phyloP scores from a whole-genome alignment of 2,113 vertebrate genomes.

The Mellivora capensis region DNA sequence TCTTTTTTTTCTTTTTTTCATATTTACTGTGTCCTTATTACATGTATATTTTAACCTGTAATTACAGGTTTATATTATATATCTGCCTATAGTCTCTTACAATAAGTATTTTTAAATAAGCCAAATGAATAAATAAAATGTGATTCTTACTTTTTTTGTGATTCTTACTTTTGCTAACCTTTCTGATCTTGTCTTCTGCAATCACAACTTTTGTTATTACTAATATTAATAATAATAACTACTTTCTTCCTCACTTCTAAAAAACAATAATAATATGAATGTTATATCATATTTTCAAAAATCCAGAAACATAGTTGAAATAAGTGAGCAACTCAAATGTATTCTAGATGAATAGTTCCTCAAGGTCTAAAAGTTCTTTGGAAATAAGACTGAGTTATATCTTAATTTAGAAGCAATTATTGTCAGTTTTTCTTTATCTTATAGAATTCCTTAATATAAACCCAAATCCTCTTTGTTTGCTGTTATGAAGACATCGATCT shows the following conservation, averaged over 20 bases:
- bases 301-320: not conserved
- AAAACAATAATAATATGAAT: not conserved
- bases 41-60: constrained; percentile 5
- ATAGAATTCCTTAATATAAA: not conserved
- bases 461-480: not conserved
- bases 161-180: not conserved
- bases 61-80: constrained; percentile 29
- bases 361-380: constrained; percentile 1
- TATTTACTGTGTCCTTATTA: not conserved
- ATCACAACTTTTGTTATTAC: not conserved
- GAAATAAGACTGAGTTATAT: not conserved
- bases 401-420: not conserved
- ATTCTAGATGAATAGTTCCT: not conserved
- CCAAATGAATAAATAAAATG: constrained; percentile 40
- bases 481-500: not conserved
- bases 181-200: not conserved
- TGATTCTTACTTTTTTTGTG: not conserved
- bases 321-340: not conserved
- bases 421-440: not conserved
- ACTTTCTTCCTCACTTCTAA: not conserved
- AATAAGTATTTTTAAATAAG: not conserved
- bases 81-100: not conserved
- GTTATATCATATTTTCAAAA: constrained; percentile 27
- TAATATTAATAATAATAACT: constrained; percentile 18
- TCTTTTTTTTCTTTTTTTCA: not conserved